Evolutionary conservation across 2,797 vertebrate genomes (phyloP).

Genomic region (Vireo griseus): DNA sequence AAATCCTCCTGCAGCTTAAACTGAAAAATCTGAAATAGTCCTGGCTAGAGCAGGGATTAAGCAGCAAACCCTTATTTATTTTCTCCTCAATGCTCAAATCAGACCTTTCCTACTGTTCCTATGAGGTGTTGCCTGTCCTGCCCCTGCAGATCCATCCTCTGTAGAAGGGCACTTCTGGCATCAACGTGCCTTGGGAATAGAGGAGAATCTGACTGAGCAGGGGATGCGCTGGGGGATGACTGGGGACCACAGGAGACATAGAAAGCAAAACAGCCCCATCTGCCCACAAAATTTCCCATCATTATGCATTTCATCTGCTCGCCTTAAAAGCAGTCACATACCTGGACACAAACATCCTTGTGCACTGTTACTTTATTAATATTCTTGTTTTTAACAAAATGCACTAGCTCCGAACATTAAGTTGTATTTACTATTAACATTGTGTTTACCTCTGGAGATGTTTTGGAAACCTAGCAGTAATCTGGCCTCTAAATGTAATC

Average conservation of each 20-base stretch:
- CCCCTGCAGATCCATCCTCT: not conserved
- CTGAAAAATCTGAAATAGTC: not conserved
- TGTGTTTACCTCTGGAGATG: not conserved
- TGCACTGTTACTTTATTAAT: not conserved
- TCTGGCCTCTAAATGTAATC: not conserved
- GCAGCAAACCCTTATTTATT: not conserved
- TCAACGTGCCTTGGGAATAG: not conserved
- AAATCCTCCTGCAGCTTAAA: constrained; percentile 12
- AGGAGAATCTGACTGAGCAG: not conserved
- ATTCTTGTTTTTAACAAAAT: not conserved
- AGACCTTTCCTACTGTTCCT: not conserved
- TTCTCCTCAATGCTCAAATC: not conserved
- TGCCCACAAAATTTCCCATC: not conserved
- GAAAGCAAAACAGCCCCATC: not conserved
- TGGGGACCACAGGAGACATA: not conserved
- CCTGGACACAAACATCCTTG: not conserved
- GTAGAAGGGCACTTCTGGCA: not conserved
- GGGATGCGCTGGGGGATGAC: not conserved
- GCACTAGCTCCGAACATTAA: not conserved
- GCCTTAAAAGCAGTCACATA: not conserved
- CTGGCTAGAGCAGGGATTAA: constrained; percentile 12
- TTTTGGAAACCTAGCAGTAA: not conserved
- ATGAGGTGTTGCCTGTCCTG: not conserved
- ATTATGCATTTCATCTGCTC: not conserved
- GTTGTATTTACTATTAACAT: not conserved